A percentile compares a stretch with the other conserved stretches of the same genome.
phyloP scores from a whole-genome alignment of 2,113 vertebrate species.

The Megalops atlanticus region DNA sequence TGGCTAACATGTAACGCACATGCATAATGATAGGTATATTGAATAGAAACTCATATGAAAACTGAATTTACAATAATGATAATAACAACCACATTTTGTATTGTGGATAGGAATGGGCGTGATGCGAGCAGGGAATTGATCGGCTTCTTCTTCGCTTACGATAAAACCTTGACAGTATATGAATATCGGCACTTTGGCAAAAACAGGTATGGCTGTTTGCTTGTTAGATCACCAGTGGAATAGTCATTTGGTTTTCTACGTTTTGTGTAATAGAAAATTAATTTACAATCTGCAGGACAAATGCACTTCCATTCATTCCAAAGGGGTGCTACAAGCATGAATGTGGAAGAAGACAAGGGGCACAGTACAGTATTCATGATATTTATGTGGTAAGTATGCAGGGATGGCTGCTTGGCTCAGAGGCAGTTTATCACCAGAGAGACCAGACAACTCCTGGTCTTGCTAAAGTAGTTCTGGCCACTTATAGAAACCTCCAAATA shows the following conservation, averaged over 20 bases:
- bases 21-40: neutral
- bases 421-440: neutral
- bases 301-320: constrained; percentile 75
- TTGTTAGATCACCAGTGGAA: neutral
- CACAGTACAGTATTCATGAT: constrained; percentile 65
- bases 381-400: constrained; percentile 67
- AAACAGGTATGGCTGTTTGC: constrained; percentile 69
- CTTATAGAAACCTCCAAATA: neutral
- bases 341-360: constrained; percentile 62
- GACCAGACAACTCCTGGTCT: neutral
- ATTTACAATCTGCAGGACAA: constrained; percentile 61
- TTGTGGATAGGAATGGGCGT: constrained; percentile 71
- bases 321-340: constrained; percentile 72
- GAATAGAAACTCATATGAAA: neutral
- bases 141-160: constrained; percentile 77
- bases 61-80: neutral
- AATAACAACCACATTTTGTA: neutral
- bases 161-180: constrained; percentile 76
- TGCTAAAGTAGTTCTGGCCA: too few species aligned
- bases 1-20: too few species aligned
- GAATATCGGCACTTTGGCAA: constrained; percentile 80
- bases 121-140: constrained; percentile 78
- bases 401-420: neutral
- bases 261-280: neutral
- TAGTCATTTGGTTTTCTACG: neutral